Evolutionary conservation across 1,140 invertebrate species (phyloP), one percentile per base, ranked within the genome.

Genomic region (Cheumatopsyche charites): DNA sequence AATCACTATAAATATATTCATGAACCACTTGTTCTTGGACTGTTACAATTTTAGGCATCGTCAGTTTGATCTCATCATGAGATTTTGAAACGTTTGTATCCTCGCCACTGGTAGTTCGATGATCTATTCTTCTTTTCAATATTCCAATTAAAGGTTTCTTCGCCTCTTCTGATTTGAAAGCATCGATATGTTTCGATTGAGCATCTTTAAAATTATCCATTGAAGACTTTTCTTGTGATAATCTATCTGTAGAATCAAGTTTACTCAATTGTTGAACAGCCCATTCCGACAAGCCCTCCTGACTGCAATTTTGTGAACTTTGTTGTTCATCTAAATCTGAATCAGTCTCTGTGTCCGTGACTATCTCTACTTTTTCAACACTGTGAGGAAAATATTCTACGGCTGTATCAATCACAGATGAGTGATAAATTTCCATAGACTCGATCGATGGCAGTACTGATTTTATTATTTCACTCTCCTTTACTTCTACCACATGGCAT

Each of bases 381-480:
- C 81, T 80, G 58, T 79, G 75, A 17, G 78, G 78, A 13, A 71
- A 74, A 68, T 75, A 77, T 9, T 78, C 77, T 15, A 76, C 73
- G 1, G 77, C 75, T 55, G 78, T 81, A 26, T 86, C 81, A n/a
- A 83, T 78, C 36, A 81, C 79, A 69, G 84, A 67, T 7, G 84
- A 36, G 80, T 82, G 71, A 75, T 75, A 77, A 55, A 80, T 76
- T 79, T 87, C 79, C 71, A 84, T 76, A 71, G 84, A 79, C 80
- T 86, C 77, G 4, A 63, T 26, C 7, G 42, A 42, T 9, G 62
- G 29, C 13, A 66, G 7, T 1, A 84, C 82, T 12, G 82, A 74
- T 0, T 84, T 82, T 75, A 86, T 86, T 52, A 87, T 87, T 77
- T 88, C 87, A 79, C 84, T 79, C 80, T 86, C 84, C 81, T 87